Evolutionary conservation across 2,113 vertebrate species (phyloP).

Genomic region (Xiphophorus maculatus): DNA sequence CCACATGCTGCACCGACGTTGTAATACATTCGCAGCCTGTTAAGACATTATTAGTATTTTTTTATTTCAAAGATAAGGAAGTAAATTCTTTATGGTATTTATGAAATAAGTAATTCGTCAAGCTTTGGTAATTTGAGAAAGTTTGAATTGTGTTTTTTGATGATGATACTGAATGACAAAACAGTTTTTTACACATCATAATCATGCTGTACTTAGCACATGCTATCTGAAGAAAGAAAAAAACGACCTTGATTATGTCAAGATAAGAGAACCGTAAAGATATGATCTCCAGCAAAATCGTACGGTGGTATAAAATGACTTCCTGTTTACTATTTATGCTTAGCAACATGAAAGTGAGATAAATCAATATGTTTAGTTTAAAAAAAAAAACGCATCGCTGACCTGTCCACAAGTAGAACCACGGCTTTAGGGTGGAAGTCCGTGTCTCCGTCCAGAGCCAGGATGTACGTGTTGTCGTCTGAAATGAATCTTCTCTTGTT

Average conservation of each 20-base stretch:
- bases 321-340: background rate
- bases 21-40: slow-evolving; percentile 80
- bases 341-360: background rate
- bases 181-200: no score
- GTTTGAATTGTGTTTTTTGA: background rate
- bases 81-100: background rate
- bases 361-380: background rate
- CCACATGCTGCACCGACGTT: slow-evolving; percentile 85
- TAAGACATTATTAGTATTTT: background rate
- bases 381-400: background rate
- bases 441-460: slow-evolving; percentile 85
- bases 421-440: slow-evolving; percentile 84
- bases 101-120: background rate
- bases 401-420: slow-evolving; percentile 81
- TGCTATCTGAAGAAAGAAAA: background rate
- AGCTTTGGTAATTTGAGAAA: background rate
- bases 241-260: background rate
- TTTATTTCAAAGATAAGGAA: background rate
- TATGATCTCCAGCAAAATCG: background rate
- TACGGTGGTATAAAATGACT: background rate
- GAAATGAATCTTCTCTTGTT: slow-evolving; percentile 75
- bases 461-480: slow-evolving; percentile 81
- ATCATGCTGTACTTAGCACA: background rate
- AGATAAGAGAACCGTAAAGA: background rate
- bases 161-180: no score